Base-by-base conservation (phyloP, 2,797 vertebrate genomes). In the Alosa sapidissima region DNA sequence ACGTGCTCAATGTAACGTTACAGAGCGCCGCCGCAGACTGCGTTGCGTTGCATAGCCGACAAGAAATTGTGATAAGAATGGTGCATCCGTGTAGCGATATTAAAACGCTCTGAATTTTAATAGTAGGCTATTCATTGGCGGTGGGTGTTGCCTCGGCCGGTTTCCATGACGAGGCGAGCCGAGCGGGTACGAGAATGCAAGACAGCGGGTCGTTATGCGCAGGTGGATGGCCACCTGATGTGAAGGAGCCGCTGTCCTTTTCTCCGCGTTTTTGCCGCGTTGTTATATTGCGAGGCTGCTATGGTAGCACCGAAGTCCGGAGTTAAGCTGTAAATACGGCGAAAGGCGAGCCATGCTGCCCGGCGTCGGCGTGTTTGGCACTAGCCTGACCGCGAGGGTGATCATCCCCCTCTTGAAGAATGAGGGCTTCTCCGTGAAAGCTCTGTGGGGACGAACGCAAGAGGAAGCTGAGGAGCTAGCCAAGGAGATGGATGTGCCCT, bases 391-490 rank as follows among this genome's bases (percentile, higher is more conserved):
- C 54, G 95, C 98, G 84, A 92, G 98, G 91, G 97, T 99, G 85
- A 98, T 99, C 93, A 96, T 99, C 92, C 98, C 98, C 75, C 94
- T 99, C 94, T 94, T 99, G 84, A 97, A 98, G 94, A 97, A 96
- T 82, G 97, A 99, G 90, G 98, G 98, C 83, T 99, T 99, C 93
- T 93, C 97, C 7, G 98, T 99, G 78, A 97, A 97, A 86, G 98
- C 98, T 86, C 95, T 99, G 87, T 99, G 98, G 98, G 98, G 98
- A 89, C 96, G 97, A 88, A 99, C 97, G 48, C 97, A 95, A 90
- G 98, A 99, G 92, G 98, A 99, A 93, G 98, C 98, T 87, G 98
- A 99, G 96, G 97, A 98, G 94, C 96, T 99, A 91, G 98, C 98
- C 89, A 96, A 96, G 93, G 98, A 99, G 93, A 98, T 99, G 98